Percentiles rank a stretch among this genome's conserved stretches.
Evolutionary conservation across 2,888 invertebrate species (phyloP).

Genomic region (Endotricha flammealis): DNA sequence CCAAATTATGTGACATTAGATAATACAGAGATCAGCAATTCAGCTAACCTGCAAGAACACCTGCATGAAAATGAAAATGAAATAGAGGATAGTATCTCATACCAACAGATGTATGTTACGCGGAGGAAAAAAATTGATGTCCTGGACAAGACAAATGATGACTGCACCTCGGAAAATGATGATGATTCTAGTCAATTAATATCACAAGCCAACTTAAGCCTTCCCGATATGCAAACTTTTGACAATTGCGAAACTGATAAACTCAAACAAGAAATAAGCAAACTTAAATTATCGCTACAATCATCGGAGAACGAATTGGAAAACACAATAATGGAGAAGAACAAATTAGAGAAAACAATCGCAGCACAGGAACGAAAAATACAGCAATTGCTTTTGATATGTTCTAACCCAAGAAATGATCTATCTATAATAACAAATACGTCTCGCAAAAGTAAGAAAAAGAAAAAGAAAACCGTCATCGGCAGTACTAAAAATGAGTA

Average conservation of each 20-base stretch:
- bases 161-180: background rate
- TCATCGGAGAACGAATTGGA: constrained; percentile 2
- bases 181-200: background rate
- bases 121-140: background rate
- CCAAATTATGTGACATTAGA: too few species aligned
- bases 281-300: constrained; percentile 2
- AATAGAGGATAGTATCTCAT: background rate
- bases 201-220: constrained; percentile 5
- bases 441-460: background rate
- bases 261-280: constrained; percentile 1
- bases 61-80: background rate
- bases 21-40: background rate
- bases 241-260: constrained; percentile 2
- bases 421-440: too few species aligned
- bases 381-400: constrained; percentile 3
- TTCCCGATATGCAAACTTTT: background rate
- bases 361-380: constrained; percentile 2
- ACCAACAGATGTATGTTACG: background rate
- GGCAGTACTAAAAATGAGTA: constrained; percentile 1
- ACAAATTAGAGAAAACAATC: background rate
- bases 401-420: too few species aligned
- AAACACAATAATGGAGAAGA: constrained; percentile 2
- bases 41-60: background rate
- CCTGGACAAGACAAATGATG: background rate
- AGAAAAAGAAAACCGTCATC: background rate